Conservation (phyloP, 2,888 invertebrate genomes). For the Maniola hyperantus region DNA sequence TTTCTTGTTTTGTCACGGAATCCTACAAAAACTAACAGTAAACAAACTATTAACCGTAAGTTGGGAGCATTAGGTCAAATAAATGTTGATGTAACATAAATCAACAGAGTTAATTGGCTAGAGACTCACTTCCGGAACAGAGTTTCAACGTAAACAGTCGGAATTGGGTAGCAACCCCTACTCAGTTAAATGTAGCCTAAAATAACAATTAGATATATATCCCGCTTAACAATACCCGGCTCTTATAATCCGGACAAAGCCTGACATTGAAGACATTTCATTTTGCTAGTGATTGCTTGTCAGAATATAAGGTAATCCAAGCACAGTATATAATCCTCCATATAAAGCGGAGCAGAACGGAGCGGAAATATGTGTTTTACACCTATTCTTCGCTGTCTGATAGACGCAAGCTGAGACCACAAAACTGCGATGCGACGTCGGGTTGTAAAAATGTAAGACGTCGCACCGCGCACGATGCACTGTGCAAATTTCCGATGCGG, state of each 20-base stretch:
- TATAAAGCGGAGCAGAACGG: too few relatives aligned
- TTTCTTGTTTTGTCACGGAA: too few relatives aligned
- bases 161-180: not conserved
- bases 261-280: not conserved
- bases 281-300: not conserved
- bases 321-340: too few relatives aligned
- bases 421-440: too few relatives aligned
- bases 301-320: too few relatives aligned
- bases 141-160: not conserved
- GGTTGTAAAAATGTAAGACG: too few relatives aligned
- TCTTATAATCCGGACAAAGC: not conserved
- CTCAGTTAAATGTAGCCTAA: not conserved
- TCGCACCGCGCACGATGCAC: too few relatives aligned
- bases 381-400: too few relatives aligned
- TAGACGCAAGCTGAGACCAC: too few relatives aligned
- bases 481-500: too few relatives aligned
- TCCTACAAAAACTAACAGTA: too few relatives aligned
- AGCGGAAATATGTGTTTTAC: too few relatives aligned
- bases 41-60: not conserved
- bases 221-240: not conserved
- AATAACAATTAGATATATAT: not conserved
- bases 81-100: not conserved
- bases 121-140: constrained; percentile 1
- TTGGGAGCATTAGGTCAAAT: not conserved
- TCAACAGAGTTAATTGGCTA: constrained; percentile 2